Conservation (phyloP, 2,797 vertebrate genomes). For the Catharus ustulatus region DNA sequence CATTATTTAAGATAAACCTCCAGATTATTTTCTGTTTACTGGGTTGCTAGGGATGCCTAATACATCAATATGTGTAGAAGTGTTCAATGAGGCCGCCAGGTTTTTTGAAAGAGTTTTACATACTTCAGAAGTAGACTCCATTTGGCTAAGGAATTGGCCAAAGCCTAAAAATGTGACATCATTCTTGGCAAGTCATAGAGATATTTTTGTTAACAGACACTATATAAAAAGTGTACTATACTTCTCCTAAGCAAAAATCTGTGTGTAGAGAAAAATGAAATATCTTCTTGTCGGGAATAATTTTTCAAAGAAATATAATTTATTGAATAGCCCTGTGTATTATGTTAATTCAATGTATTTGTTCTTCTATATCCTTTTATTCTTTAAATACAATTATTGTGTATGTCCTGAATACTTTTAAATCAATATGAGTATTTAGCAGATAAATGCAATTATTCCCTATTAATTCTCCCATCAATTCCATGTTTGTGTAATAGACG, state of each 20-base stretch:
- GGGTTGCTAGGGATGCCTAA: conserved; percentile 91
- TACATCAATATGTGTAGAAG: conserved; percentile 86
- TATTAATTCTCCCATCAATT: conserved; percentile 49
- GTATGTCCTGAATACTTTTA: conserved; percentile 9
- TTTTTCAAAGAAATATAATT: conserved; percentile 16
- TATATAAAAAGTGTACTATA: conserved; percentile 63
- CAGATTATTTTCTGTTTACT: conserved; percentile 89
- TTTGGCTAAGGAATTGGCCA: conserved; percentile 86
- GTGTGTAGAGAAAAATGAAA: conserved; percentile 33
- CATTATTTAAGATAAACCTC: conserved; percentile 69
- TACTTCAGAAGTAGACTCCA: conserved; percentile 87
- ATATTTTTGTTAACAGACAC: conserved; percentile 81
- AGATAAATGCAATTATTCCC: conserved; percentile 19
- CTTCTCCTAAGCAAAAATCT: conserved; percentile 66
- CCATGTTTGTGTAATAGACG: conserved; percentile 13
- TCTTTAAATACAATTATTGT: not conserved
- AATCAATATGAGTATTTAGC: not conserved
- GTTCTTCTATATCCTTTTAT: not conserved
- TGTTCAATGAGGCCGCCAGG: conserved; percentile 83
- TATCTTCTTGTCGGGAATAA: not conserved
- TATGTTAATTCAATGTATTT: not conserved
- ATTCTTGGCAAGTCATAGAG: conserved; percentile 90
- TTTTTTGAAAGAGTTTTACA: conserved; percentile 92
- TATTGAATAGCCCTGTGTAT: not conserved
- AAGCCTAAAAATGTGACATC: conserved; percentile 87